These are phyloP conservation scores for Rhinolophus ferrumequinum DNA, from an alignment of 2,113 vertebrate genomes.

Conservation along the genomic window DNA sequence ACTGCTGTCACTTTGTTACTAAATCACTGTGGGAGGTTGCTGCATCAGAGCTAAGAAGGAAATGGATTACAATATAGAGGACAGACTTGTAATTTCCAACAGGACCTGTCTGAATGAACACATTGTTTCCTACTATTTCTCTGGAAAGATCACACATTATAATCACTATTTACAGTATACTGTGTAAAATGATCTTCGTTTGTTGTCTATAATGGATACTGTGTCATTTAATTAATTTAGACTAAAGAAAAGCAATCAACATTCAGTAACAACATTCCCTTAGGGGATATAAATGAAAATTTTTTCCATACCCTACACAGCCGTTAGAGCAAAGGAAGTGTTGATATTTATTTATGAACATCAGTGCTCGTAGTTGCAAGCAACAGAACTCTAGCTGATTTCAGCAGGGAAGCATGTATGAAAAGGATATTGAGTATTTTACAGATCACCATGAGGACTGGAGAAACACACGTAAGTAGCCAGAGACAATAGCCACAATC, in stretches of 20 bases:
- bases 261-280: slow-evolving; percentile 78
- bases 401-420: not conserved
- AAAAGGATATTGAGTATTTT: not conserved
- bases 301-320: slow-evolving; percentile 61
- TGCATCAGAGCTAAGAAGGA: not conserved
- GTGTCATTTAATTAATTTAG: slow-evolving; percentile 85
- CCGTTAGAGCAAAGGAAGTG: slow-evolving; percentile 48
- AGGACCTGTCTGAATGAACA: slow-evolving; percentile 65
- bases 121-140: slow-evolving; percentile 75
- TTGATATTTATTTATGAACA: slow-evolving; percentile 78
- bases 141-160: slow-evolving; percentile 68
- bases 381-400: slow-evolving; percentile 15
- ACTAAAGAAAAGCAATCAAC: slow-evolving; percentile 80
- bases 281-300: slow-evolving; percentile 78
- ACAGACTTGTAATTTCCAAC: slow-evolving; percentile 20
- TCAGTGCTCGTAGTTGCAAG: not conserved
- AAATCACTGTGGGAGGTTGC: not conserved
- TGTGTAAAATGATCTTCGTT: slow-evolving; percentile 75
- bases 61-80: not conserved
- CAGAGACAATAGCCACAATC: not conserved
- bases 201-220: slow-evolving; percentile 77
- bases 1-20: slow-evolving; percentile 45
- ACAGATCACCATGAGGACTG: not conserved
- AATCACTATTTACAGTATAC: slow-evolving; percentile 60
- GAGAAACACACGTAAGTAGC: not conserved